Evolutionary conservation across 1,140 invertebrate genomes (phyloP), one percentile per base, ranked within the genome.

Genomic region (Drosophila nasuta): DNA sequence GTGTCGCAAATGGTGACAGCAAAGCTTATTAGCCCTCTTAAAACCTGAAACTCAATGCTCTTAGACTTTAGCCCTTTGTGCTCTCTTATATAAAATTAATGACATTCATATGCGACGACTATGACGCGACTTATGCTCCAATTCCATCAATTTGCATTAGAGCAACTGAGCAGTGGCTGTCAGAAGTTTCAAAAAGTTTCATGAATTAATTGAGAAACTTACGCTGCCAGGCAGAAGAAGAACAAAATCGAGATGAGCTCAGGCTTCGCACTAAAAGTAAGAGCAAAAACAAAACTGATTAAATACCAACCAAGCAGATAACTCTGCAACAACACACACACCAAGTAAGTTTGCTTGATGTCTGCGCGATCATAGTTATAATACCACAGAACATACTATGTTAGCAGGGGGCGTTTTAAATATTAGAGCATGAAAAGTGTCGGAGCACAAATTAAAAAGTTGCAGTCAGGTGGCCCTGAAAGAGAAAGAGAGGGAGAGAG

Each of bases 131-230:
- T 73, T 73, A 46, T 68, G 75, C 70, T 68, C 75, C 70, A 58
- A 45, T 80, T 70, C 75, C 57, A 87, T 88, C 83, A 82, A 67
- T 73, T 82, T 79, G 79, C 73, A 87, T 78, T 83, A 89, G 54
- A 74, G 51, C 66, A 67, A 45, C 64, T 62, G 60, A 35, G 73
- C 51, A 54, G 45, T 48, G 54, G 77, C 67, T 71, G 81, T 80
- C 82, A 88, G 30, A 88, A 80, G 58, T 63, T 73, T 64, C 73
- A 45, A 81, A 88, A 88, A 88, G 46, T 89, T 88, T 83, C 75
- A 64, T 59, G 80, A 78, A 75, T 83, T 88, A 88, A 88, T 88
- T 89, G 81, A 71, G 81, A 89, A 88, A 89, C 80, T 88, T 87
- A 54, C 73, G 49, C 11, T 54, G 46, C 20, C 20, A 25, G 43